These are phyloP conservation scores for Cephalopholis sonnerati DNA, from an alignment of 2,113 vertebrate species.

Conservation along the genomic window DNA sequence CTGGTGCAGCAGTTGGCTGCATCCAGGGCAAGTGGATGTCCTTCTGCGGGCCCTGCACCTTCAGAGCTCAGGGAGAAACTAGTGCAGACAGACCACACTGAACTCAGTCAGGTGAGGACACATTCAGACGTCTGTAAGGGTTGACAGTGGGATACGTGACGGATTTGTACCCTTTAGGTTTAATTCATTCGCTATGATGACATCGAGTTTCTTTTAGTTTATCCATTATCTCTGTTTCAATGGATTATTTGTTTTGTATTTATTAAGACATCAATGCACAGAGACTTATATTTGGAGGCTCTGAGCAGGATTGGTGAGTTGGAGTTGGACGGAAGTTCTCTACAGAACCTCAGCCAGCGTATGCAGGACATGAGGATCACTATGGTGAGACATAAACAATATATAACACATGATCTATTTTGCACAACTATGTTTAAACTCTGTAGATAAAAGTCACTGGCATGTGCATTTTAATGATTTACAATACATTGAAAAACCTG, in stretches of 20 bases:
- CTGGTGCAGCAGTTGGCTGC: conserved; percentile 87
- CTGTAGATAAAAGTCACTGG: not conserved
- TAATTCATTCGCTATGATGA: not conserved
- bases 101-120: conserved; percentile 84
- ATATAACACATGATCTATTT: not conserved
- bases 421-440: not conserved
- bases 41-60: conserved; percentile 50
- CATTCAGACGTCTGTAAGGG: not conserved
- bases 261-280: conserved; percentile 78
- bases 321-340: conserved; percentile 75
- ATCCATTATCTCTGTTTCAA: not conserved
- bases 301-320: conserved; percentile 72
- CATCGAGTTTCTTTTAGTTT: rapidly evolving
- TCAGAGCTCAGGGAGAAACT: conserved; percentile 83
- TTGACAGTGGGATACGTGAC: not conserved
- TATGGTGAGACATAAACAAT: conserved; percentile 74
- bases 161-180: not conserved
- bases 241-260: conserved; percentile 15
- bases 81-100: conserved; percentile 88
- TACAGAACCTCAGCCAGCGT: conserved; percentile 67
- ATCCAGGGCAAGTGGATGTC: conserved; percentile 65
- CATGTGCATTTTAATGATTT: not conserved
- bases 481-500: not conserved
- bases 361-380: conserved; percentile 69
- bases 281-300: conserved; percentile 79